Conservation (phyloP, 1,140 invertebrate species). For the Platyscapa corneri region DNA sequence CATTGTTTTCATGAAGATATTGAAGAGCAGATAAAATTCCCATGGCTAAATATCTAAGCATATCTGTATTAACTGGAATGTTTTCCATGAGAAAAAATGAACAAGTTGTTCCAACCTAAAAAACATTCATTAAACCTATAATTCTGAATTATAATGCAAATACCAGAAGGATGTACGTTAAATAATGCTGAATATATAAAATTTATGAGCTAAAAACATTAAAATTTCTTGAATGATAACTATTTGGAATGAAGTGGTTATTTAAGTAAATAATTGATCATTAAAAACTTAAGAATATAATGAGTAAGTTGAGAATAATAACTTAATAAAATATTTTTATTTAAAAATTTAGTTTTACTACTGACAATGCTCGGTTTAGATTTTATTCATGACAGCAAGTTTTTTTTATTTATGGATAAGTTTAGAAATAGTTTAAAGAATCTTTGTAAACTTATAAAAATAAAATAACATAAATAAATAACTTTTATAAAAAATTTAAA, state of each 20-base stretch:
- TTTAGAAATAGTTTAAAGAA: background rate
- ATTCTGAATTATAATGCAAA: background rate
- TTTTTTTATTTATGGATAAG: background rate
- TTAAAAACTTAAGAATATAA: background rate
- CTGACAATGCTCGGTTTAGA: too few relatives aligned
- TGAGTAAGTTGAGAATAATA: background rate
- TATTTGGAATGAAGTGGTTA: background rate
- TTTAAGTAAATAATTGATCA: background rate
- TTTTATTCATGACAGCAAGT: background rate
- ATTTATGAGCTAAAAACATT: too few relatives aligned
- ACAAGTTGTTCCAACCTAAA: constrained; percentile 72
- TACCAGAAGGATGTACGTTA: background rate
- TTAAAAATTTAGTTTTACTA: too few relatives aligned
- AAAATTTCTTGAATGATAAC: background rate
- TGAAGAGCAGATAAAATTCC: constrained; percentile 81
- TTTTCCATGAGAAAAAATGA: constrained; percentile 75
- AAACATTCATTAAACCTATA: constrained; percentile 39
- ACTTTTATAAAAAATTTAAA: too few relatives aligned
- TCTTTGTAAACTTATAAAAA: background rate
- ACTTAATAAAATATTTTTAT: background rate
- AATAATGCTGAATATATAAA: background rate
- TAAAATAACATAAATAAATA: too few relatives aligned
- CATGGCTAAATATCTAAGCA: constrained; percentile 78
- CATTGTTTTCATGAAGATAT: constrained; percentile 85
- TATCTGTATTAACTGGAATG: constrained; percentile 76